Percentiles rank a stretch among this genome's conserved stretches.
These are phyloP conservation scores for Ranitomeya imitator DNA, from an alignment of 2,113 vertebrate species.

Conservation along the genomic window DNA sequence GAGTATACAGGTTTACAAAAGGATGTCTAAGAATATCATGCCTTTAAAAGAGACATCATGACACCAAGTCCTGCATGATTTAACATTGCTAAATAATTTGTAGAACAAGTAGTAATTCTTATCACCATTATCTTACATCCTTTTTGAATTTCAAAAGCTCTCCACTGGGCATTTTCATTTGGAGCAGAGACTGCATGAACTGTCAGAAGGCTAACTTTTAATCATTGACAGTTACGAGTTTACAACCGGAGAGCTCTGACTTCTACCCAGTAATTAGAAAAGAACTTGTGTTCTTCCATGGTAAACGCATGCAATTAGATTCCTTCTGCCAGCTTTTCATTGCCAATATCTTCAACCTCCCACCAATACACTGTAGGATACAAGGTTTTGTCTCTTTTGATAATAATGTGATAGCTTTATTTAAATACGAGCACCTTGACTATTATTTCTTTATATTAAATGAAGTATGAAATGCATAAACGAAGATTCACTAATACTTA, in stretches of 20 bases:
- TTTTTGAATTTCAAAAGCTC: slow-evolving; percentile 60
- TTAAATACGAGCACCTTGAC: slow-evolving; percentile 49
- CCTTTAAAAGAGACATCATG: slow-evolving; percentile 44
- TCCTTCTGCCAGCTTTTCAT: slow-evolving; percentile 68
- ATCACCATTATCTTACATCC: slow-evolving; percentile 45
- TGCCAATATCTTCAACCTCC: slow-evolving; percentile 66
- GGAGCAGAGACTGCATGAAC: slow-evolving; percentile 51
- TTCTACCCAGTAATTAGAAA: slow-evolving; percentile 64
- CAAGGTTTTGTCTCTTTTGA: slow-evolving; percentile 57
- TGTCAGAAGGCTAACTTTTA: slow-evolving; percentile 52
- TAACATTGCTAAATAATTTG: slow-evolving; percentile 55
- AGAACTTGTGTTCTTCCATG: slow-evolving; percentile 60
- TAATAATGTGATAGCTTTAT: slow-evolving; percentile 57
- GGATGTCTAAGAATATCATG: slow-evolving; percentile 38
- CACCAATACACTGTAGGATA: slow-evolving; percentile 66
- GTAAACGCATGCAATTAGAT: slow-evolving; percentile 64
- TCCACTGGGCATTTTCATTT: slow-evolving; percentile 41
- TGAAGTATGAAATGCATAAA: slow-evolving; percentile 38
- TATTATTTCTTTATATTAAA: slow-evolving; percentile 36
- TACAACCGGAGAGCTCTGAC: slow-evolving; percentile 51
- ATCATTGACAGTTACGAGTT: slow-evolving; percentile 58
- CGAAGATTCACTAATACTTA: slow-evolving; percentile 18
- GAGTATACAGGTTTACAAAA: slow-evolving; percentile 23
- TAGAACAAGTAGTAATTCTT: slow-evolving; percentile 46
- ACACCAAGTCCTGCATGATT: slow-evolving; percentile 42